Base-by-base conservation (phyloP, 2,888 invertebrate species). In the Sinelater perroti region DNA sequence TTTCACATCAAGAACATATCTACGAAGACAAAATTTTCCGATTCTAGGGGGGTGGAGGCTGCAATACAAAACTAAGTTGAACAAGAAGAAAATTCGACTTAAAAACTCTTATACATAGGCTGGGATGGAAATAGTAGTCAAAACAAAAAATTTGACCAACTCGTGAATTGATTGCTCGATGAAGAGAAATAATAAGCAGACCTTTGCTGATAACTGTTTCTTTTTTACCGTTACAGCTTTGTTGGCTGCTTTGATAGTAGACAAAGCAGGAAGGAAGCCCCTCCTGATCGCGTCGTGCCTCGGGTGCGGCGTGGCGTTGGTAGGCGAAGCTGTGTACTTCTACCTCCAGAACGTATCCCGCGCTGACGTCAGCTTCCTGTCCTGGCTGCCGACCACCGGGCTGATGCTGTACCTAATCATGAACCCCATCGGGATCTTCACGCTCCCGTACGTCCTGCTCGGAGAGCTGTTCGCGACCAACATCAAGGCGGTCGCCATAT, bases 401-500 rank as follows among this genome's bases (percentile, higher is more conserved):
- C 78, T 86, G 1, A 71, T 85, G 36, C 74, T 82, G 6, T 87
- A 85, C 66, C 83, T 85, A 47, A 70, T 86, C 2, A 72, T 84
- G n/a, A 84, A 85, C 45, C 82, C 85, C 0, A 71, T 83, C 3
- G 87, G 87, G 0, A 75, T 87, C 18, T 85, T 84, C 1, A 86
- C 84, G 13, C 67, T 87, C 18, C 82, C 86, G 0, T 85, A 86
- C 60, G 82, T 86, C 61, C 79, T 87, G 77, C 82, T 86, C 66
- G 85, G 85, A 0, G 87, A 87, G 70, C 66, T 87, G 3, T 87
- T 87, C 65, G 84, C 87, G 0, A 83, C 84, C 0, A 86, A 85
- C 59, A 83, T 87, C 0, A 87, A 86, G 68, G 83, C 83, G 0
- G 77, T 80, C 0, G 86, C 86, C 0, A 84, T 85, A 0, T 85